These are phyloP conservation scores for Eristalis tenax DNA, from an alignment of 2,888 invertebrate species.

Conservation along the genomic window DNA sequence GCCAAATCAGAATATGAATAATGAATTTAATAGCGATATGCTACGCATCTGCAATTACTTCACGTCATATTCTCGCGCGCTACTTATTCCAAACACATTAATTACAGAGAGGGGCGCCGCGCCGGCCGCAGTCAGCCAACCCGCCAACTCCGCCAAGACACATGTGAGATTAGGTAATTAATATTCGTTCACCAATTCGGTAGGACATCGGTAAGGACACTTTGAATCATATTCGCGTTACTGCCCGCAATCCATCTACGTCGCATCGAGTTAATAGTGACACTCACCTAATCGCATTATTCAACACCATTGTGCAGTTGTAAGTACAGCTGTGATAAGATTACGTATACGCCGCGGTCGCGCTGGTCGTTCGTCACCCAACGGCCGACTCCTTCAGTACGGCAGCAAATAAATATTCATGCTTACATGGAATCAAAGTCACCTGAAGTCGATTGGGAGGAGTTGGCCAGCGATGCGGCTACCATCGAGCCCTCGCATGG, in stretches of 20 bases:
- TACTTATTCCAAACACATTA: conserved; percentile 65
- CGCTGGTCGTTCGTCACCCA: background rate
- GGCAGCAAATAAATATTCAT: conserved; percentile 51
- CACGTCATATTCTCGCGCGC: conserved; percentile 58
- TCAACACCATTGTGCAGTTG: conserved; percentile 65
- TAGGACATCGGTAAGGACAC: conserved; percentile 49
- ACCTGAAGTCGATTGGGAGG: conserved; percentile 59
- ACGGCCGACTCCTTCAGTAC: conserved; percentile 22
- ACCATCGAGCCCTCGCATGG: conserved; percentile 40
- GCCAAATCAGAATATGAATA: conserved; percentile 65
- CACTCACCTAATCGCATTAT: conserved; percentile 60
- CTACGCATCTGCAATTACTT: conserved; percentile 72
- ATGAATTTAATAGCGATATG: conserved; percentile 70
- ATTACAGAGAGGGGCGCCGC: conserved; percentile 42
- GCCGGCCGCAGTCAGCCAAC: background rate
- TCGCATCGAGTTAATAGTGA: conserved; percentile 32
- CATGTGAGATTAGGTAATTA: conserved; percentile 49
- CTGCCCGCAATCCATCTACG: conserved; percentile 63
- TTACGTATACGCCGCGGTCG: conserved; percentile 53
- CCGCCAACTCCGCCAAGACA: background rate
- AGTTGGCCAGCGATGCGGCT: conserved; percentile 34
- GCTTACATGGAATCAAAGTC: conserved; percentile 64
- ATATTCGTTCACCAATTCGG: conserved; percentile 50
- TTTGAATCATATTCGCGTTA: conserved; percentile 64
- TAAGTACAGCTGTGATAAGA: conserved; percentile 60